phyloP scores from a whole-genome alignment of 2,113 vertebrate species.

The Daboia siamensis region DNA sequence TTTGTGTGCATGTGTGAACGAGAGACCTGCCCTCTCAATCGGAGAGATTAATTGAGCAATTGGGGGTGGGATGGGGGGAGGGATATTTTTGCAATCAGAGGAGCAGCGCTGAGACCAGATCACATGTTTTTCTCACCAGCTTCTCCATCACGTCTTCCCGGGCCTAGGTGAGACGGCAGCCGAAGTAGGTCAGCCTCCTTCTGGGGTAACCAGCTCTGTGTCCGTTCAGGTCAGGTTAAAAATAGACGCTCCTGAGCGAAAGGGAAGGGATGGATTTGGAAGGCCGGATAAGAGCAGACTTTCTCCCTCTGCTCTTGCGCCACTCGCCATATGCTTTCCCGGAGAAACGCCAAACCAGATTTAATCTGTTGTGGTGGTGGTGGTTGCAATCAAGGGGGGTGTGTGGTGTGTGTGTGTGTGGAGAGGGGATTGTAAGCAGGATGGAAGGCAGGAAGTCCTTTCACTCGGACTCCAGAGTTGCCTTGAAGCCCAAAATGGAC shows the following conservation, averaged over 20 bases:
- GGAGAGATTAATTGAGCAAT: neutral
- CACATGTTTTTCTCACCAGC: neutral
- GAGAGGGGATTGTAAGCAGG: neutral
- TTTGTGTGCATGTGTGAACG: neutral
- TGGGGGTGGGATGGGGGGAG: neutral
- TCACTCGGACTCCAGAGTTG: neutral
- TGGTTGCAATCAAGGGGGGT: too few species aligned
- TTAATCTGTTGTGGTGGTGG: neutral
- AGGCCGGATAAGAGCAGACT: neutral
- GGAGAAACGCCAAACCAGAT: neutral
- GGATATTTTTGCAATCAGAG: neutral
- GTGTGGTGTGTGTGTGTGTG: neutral
- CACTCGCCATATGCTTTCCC: neutral
- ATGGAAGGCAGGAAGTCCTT: neutral
- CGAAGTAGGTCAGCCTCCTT: conserved; percentile 22
- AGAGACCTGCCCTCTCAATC: neutral
- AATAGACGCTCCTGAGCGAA: conserved; percentile 6
- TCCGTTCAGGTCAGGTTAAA: conserved; percentile 8
- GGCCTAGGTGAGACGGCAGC: neutral
- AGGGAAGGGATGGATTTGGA: neutral
- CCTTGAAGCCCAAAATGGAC: neutral
- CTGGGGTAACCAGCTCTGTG: neutral
- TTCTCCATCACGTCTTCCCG: neutral
- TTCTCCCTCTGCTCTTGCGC: neutral
- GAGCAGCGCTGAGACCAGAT: neutral